These are phyloP conservation scores for Zoanthus gigantus DNA, from an alignment of 92 coral and sea anemone genomes.

Conservation along the genomic window DNA sequence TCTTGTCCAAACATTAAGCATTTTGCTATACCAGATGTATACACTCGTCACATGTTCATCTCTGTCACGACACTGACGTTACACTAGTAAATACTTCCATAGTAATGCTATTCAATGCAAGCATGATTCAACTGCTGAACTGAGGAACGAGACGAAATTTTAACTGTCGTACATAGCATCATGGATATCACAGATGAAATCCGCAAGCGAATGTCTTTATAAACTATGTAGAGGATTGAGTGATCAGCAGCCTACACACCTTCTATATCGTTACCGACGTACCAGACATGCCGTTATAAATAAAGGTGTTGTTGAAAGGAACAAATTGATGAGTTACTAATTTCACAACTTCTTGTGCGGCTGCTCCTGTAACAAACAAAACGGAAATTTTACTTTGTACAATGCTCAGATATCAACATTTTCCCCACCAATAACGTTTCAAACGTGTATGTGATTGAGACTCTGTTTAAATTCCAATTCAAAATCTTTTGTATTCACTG, in stretches of 20 bases:
- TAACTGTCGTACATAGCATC: background rate
- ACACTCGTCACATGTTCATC: background rate
- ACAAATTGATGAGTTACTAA: conserved; percentile 96
- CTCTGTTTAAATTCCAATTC: background rate
- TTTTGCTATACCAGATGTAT: background rate
- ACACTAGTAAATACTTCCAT: background rate
- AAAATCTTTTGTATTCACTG: no score
- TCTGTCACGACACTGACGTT: background rate
- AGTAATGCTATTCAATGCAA: background rate
- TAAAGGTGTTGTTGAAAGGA: conserved; percentile 87
- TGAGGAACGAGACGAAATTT: background rate
- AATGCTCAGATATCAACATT: background rate
- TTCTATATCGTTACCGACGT: conserved; percentile 79
- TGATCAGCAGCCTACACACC: background rate
- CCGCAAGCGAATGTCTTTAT: background rate
- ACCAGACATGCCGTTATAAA: conserved; percentile 97
- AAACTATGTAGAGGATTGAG: background rate
- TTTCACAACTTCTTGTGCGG: conserved; percentile 95
- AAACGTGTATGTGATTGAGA: background rate
- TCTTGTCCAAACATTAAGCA: background rate
- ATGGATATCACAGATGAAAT: background rate
- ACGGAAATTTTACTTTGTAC: background rate
- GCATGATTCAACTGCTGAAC: background rate
- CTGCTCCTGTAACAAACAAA: conserved; percentile 77
- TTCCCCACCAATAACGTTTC: background rate